Conservation (phyloP, 2,113 vertebrate species). For the Oryzias curvinotus region DNA sequence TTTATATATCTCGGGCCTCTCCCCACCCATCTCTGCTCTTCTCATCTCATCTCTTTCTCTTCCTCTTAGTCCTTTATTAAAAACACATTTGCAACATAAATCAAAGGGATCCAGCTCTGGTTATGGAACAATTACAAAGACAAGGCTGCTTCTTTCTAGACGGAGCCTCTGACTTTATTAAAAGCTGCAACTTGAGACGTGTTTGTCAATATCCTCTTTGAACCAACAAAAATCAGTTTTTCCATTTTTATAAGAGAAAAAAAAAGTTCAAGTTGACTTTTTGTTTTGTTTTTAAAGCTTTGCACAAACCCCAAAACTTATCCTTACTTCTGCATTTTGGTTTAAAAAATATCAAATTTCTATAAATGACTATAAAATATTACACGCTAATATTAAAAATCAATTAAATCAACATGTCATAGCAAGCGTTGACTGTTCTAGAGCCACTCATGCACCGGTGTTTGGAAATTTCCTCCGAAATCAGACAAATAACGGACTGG, state of each 20-base stretch:
- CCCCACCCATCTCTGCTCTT: conserved; percentile 21
- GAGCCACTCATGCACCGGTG: conserved; percentile 60
- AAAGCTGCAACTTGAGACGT: conserved; percentile 38
- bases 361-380: background rate
- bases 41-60: background rate
- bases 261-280: too few relatives aligned
- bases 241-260: background rate
- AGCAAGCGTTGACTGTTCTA: conserved; percentile 3
- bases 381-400: background rate
- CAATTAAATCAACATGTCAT: conserved; percentile 4
- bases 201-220: conserved; percentile 38
- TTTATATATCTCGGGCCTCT: conserved; percentile 26
- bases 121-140: conserved; percentile 51
- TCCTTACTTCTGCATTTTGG: too few relatives aligned
- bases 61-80: conserved; percentile 45
- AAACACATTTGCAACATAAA: conserved; percentile 58
- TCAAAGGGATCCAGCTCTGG: conserved; percentile 49
- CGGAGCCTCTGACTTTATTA: conserved; percentile 35
- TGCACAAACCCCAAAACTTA: too few relatives aligned
- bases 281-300: too few relatives aligned
- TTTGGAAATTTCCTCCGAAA: conserved; percentile 72
- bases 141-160: conserved; percentile 15
- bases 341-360: background rate
- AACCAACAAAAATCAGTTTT: background rate
- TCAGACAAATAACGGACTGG: conserved; percentile 74